These are phyloP conservation scores for Synanthedon andrenaeformis DNA, from an alignment of 2,888 invertebrate genomes.

Conservation along the genomic window DNA sequence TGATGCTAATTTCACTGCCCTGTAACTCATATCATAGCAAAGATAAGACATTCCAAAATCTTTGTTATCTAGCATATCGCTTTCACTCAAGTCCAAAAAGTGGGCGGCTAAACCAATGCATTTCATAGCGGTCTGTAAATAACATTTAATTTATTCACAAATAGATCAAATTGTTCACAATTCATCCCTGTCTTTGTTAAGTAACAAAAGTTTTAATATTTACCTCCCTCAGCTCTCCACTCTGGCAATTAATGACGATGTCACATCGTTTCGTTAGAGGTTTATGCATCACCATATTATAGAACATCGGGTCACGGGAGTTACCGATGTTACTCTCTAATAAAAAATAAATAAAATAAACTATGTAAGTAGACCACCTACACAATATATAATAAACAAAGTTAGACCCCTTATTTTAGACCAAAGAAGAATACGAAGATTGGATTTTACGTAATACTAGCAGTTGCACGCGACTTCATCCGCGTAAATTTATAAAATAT, in stretches of 20 bases:
- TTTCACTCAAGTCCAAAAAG: background rate
- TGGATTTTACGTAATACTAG: too few species aligned
- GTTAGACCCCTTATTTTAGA: too few species aligned
- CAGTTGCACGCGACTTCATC: too few species aligned
- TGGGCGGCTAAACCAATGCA: background rate
- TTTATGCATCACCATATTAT: slow-evolving; percentile 24
- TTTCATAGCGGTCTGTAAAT: background rate
- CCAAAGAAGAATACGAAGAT: too few species aligned
- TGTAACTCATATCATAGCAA: background rate
- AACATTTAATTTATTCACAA: too few species aligned
- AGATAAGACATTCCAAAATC: background rate
- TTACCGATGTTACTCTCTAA: slow-evolving; percentile 35
- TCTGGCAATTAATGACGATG: slow-evolving; percentile 25
- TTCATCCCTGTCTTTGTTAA: too few species aligned
- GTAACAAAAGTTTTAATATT: slow-evolving; percentile 12
- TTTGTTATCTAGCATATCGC: background rate
- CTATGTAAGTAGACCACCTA: background rate
- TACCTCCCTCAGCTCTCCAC: slow-evolving; percentile 69
- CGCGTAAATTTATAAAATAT: too few species aligned
- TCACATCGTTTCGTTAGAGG: slow-evolving; percentile 30
- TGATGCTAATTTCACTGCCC: slow-evolving; percentile 7
- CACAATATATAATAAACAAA: too few species aligned
- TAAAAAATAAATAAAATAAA: slow-evolving; percentile 8
- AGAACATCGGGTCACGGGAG: slow-evolving; percentile 32
- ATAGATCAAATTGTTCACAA: too few species aligned